These are phyloP conservation scores for Channa striata DNA, from an alignment of 2,797 vertebrate species.

Conservation along the genomic window DNA sequence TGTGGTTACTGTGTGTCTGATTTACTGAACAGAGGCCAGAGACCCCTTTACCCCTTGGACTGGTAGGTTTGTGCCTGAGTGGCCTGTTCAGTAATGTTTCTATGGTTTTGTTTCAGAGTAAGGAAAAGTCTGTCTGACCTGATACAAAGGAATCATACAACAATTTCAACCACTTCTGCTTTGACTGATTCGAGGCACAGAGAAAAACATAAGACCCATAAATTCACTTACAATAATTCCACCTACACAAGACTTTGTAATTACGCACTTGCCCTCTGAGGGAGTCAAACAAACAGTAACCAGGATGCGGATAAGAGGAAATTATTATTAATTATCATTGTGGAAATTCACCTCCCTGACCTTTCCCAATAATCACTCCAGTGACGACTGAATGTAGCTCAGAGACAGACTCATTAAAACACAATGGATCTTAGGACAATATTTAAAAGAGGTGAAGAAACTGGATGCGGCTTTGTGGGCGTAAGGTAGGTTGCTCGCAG, in stretches of 20 bases:
- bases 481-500: background rate
- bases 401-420: constrained; percentile 47
- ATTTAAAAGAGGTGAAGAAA: constrained; percentile 17
- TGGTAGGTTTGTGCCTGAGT: background rate
- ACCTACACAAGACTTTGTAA: background rate
- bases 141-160: constrained; percentile 7
- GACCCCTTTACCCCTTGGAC: background rate
- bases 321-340: constrained; percentile 57
- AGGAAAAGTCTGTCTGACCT: constrained; percentile 11
- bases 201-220: constrained; percentile 5
- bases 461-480: background rate
- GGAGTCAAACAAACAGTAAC: constrained; percentile 43
- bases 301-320: constrained; percentile 30
- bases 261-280: constrained; percentile 22
- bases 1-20: background rate
- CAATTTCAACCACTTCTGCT: constrained; percentile 11
- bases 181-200: constrained; percentile 14
- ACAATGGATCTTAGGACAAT: constrained; percentile 26
- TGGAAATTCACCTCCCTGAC: constrained; percentile 40
- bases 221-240: constrained; percentile 12
- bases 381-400: constrained; percentile 62
- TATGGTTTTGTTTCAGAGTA: background rate
- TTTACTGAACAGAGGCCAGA: background rate
- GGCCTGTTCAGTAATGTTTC: background rate
- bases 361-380: constrained; percentile 29